Base-by-base conservation (phyloP, 1,140 invertebrate species). In the Anoplophora glabripennis region DNA sequence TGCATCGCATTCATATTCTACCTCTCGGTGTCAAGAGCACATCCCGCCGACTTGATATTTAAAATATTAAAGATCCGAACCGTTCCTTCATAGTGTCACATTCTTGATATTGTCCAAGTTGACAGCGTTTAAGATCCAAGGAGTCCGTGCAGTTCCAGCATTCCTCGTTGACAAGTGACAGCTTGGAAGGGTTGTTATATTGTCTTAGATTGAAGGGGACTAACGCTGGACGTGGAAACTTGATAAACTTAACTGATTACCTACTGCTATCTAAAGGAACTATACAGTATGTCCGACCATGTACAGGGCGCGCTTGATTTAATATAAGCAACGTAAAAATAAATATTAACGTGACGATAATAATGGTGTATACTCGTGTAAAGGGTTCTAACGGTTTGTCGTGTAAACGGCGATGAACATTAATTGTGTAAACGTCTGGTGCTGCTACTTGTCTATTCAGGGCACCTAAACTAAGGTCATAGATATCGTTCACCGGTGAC, bases 401-500 rank as follows among this genome's bases (percentile, higher is more conserved):
- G 40, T 28, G 18, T 54, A 54, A 54, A 10, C 18, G 41, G 33
- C 11, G 52, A 38, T 14, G 17, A 44, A 34, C 21, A 28, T 28
- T 28, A 54, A 21, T 38, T 54, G 18, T 54, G 37, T 42, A 28
- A 28, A 28, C 18, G 17, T 15, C 36, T 14, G 36, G 17, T 34
- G 18, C 37, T 4, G 41, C 52, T 44, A 54, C 52, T 54, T 54
- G 52, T 44, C 52, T 44, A 54, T 54, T 54, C 52, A 54, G 40
- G 38, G 21, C 38, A 34, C 11, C 52, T 14, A 18, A 45, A 28
- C 12, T 45, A 14, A 54, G 40, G 63, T 62, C 68, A 64, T 72
- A 67, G 64, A 66, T 72, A 72, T 73, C 66, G 65, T 69, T 73
- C 72, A 71, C 63, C 62, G 61, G 65, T 66, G 72, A 73, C 72